Conservation (phyloP, 2,888 invertebrate genomes). For the Archaeoteleia sp. region DNA sequence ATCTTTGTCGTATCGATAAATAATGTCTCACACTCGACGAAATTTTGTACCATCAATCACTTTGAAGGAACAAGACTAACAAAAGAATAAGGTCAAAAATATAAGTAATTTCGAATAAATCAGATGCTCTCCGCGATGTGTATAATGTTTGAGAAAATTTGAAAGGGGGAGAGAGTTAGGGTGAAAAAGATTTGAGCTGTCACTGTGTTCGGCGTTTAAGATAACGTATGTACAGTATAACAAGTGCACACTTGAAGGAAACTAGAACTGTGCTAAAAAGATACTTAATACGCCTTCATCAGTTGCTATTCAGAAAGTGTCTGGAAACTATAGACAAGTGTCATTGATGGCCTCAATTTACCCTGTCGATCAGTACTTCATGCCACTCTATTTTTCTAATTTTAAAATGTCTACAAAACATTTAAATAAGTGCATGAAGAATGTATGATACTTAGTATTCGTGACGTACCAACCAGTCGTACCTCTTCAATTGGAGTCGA, state of each 20-base stretch:
- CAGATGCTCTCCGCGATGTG: neutral
- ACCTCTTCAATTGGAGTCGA: too few relatives aligned
- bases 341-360: slow-evolving; percentile 42
- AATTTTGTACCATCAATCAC: slow-evolving; percentile 29
- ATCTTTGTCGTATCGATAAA: slow-evolving; percentile 18
- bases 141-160: neutral
- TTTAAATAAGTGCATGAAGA: too few relatives aligned
- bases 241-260: slow-evolving; percentile 37
- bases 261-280: slow-evolving; percentile 46
- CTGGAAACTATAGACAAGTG: slow-evolving; percentile 23
- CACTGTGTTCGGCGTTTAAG: slow-evolving; percentile 16
- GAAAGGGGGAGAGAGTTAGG: neutral
- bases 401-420: too few relatives aligned
- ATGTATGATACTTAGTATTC: too few relatives aligned
- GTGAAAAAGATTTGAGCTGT: too few relatives aligned
- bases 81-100: slow-evolving; percentile 16
- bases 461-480: too few relatives aligned
- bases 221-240: slow-evolving; percentile 38
- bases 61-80: slow-evolving; percentile 18
- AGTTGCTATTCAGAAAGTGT: slow-evolving; percentile 32
- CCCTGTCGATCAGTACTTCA: slow-evolving; percentile 17
- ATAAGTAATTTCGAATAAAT: slow-evolving; percentile 10
- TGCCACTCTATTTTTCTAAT: slow-evolving; percentile 1
- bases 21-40: slow-evolving; percentile 21
- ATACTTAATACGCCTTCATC: slow-evolving; percentile 41